Evolutionary conservation across 2,888 invertebrate species (phyloP).

Genomic region (Ptychoptera contaminata): DNA sequence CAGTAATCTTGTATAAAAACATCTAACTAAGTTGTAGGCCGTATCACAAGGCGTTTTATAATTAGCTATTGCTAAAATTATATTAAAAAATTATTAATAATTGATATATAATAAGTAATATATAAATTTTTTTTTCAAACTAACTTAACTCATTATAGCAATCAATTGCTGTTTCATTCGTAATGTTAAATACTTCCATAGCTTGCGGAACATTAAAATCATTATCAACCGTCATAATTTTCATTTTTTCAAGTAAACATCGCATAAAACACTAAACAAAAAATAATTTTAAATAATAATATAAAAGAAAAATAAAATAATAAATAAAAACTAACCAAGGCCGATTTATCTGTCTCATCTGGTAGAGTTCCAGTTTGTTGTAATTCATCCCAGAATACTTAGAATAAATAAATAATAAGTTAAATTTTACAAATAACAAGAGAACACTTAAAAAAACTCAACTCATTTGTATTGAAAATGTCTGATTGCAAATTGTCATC

Average conservation of each 20-base stretch:
- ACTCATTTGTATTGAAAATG: too few relatives aligned
- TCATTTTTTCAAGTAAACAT: constrained; percentile 35
- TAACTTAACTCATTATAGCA: constrained; percentile 19
- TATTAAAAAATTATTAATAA: too few relatives aligned
- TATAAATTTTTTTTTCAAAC: too few relatives aligned
- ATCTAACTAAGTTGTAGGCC: constrained; percentile 37
- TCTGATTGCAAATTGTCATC: too few relatives aligned
- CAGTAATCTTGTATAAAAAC: constrained; percentile 27
- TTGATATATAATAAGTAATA: too few relatives aligned
- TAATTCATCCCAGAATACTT: constrained; percentile 32
- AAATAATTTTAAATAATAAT: not conserved
- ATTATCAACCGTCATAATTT: constrained; percentile 23
- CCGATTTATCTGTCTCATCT: constrained; percentile 38
- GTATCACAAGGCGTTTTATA: constrained; percentile 33
- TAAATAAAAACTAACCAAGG: constrained; percentile 32
- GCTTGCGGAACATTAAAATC: constrained; percentile 27
- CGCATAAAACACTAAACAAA: constrained; percentile 35
- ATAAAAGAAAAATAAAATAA: not conserved
- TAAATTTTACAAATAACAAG: too few relatives aligned
- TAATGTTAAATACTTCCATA: constrained; percentile 28
- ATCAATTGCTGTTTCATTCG: constrained; percentile 23
- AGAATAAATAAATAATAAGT: too few relatives aligned
- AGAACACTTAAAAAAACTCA: too few relatives aligned
- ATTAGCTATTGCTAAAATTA: not conserved
- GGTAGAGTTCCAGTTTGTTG: constrained; percentile 38